Base-by-base conservation (phyloP, 2,797 vertebrate genomes). In the Vireo griseus region DNA sequence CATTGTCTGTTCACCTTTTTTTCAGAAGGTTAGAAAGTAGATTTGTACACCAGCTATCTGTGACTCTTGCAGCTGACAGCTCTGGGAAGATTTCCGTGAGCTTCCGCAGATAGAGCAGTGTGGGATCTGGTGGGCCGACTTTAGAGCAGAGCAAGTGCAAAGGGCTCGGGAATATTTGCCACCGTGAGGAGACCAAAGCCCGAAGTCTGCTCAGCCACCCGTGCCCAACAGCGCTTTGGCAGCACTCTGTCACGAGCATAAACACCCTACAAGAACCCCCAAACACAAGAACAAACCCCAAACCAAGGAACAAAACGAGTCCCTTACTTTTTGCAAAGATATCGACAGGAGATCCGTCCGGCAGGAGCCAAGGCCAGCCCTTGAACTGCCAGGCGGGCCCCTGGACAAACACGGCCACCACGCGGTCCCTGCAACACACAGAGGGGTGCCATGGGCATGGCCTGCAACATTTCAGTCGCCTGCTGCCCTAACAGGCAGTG, bases 371-470 rank as follows among this genome's bases (percentile, higher is more conserved):
- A 2, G 99, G 99, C 99, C 99, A 99, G 81, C 99, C 99, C 97
- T 99, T 99, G 96, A 99, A 99, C 96, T 99, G 99, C 99, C 99
- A 99, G 55, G 99, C 99, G 26, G 99, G 99, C 78, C 99, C 99
- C 95, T 99, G 99, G 42, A 99, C 99, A 24, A 99, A 99, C 68
- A 99, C 99, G 0, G 99, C 99, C 94, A 99, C 99, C 91, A 99
- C 99, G 16, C 99, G 99, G 94, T 99, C 99, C 99, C 99, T 99
- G 93, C 1, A 82, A 90, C 65, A 87, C 84, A 92, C 28, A 57
- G 33, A 90, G 7, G 68, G 15, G 75, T 1, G 42, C 65, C 29
- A 79, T 2, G 13, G 20, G 51, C 50, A 87, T 6, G 57, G 57
- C 44, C 61, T 31, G 35, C 4, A 68, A 21, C 31, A 37, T 1